Percentiles rank a stretch among this genome's conserved stretches.
phyloP scores from a whole-genome alignment of 2,888 invertebrate genomes.

The Acleris holmiana region DNA sequence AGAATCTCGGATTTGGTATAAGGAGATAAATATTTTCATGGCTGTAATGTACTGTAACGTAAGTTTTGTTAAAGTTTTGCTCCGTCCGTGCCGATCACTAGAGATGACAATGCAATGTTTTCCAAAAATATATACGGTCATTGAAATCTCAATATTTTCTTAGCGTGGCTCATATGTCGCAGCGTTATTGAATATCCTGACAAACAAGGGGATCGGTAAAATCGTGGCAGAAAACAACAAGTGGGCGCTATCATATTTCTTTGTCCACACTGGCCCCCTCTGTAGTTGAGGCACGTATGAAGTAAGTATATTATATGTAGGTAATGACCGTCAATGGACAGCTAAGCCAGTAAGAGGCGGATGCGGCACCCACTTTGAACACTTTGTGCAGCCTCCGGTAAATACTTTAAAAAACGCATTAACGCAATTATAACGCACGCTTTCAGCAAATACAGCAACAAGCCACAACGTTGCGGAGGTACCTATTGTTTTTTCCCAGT shows the following conservation, averaged over 20 bases:
- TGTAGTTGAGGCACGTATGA: conserved; percentile 18
- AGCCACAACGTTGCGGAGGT: too few relatives aligned
- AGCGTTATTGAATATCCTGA: conserved; percentile 23
- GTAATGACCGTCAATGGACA: conserved; percentile 23
- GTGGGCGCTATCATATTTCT: conserved; percentile 39
- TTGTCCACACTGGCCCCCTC: conserved; percentile 32
- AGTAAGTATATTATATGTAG: conserved; percentile 3
- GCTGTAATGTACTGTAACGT: too few relatives aligned
- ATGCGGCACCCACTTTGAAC: conserved; percentile 37
- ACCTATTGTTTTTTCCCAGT: too few relatives aligned
- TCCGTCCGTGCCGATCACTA: too few relatives aligned
- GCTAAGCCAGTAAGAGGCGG: conserved; percentile 31
- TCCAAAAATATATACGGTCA: not conserved
- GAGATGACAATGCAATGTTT: too few relatives aligned
- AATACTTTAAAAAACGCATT: conserved; percentile 16
- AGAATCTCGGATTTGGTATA: too few relatives aligned
- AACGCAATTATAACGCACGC: conserved; percentile 17
- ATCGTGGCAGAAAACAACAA: conserved; percentile 32
- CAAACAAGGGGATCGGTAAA: conserved; percentile 39
- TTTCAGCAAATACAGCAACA: not conserved
- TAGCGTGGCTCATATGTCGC: conserved; percentile 16
- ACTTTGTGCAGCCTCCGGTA: conserved; percentile 32
- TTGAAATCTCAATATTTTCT: conserved; percentile 21
- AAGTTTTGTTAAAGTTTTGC: too few relatives aligned
- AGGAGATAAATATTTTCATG: too few relatives aligned